Percentiles rank a stretch among this genome's conserved stretches.
phyloP scores from a whole-genome alignment of 2,113 vertebrate species.

The Tylochromis polylepis region DNA sequence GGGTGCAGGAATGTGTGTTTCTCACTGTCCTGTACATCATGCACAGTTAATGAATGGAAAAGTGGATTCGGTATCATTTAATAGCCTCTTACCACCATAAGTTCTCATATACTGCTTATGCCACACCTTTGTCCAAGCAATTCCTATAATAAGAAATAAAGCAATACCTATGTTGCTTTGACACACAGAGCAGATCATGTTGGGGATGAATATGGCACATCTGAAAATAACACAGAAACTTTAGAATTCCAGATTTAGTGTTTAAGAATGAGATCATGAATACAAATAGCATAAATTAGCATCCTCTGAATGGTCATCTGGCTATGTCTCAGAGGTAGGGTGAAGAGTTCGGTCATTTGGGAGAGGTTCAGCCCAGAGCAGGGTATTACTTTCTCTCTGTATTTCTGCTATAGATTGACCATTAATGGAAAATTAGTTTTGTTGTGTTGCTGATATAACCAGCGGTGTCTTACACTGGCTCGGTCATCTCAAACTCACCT shows the following conservation, averaged over 20 bases:
- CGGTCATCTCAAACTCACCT: neutral
- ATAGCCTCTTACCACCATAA: neutral
- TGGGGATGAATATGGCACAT: neutral
- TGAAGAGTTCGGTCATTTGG: neutral
- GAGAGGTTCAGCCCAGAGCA: neutral
- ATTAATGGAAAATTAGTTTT: neutral
- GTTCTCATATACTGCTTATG: neutral
- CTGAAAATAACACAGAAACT: neutral
- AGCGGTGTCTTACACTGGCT: neutral
- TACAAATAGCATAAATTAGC: neutral
- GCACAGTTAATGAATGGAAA: neutral
- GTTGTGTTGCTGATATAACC: neutral
- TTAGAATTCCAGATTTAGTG: neutral
- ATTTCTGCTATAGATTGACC: neutral
- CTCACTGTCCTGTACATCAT: neutral
- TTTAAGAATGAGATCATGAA: neutral
- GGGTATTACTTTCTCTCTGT: neutral
- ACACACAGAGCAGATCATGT: neutral
- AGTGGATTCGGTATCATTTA: neutral
- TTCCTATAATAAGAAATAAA: neutral
- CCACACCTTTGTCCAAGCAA: neutral
- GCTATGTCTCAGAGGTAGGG: neutral
- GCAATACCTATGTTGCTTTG: neutral
- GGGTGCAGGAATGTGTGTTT: constrained; percentile 44
- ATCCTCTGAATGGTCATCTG: neutral